Evolutionary conservation across 2,113 vertebrate species (phyloP).

Genomic region (Ploceus nigricollis): DNA sequence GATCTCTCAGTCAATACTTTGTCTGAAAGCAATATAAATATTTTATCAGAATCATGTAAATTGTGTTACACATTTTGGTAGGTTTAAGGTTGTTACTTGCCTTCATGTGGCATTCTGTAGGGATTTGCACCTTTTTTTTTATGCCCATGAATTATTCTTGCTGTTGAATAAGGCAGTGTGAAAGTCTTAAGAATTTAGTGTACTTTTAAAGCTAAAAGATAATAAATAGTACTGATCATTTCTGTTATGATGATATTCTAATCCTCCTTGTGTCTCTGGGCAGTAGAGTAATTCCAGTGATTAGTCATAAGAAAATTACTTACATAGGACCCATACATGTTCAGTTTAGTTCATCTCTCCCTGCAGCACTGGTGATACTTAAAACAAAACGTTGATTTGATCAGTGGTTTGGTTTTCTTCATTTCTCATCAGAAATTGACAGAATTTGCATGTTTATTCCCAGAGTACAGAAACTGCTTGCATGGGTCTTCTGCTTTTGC

Average conservation of each 20-base stretch:
- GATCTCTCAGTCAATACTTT: conserved; percentile 5
- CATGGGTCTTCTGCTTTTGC: not conserved
- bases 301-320: not conserved
- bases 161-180: not conserved
- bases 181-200: not conserved
- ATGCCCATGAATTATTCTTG: not conserved
- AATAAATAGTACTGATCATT: not conserved
- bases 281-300: not conserved
- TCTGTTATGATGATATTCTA: not conserved
- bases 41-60: conserved; percentile 18
- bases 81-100: not conserved
- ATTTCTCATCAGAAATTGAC: not conserved
- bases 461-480: not conserved
- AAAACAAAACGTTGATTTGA: not conserved
- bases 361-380: not conserved
- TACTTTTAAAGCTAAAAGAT: not conserved
- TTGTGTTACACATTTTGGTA: not conserved
- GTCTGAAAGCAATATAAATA: conserved; percentile 31
- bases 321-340: not conserved
- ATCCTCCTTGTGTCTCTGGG: not conserved
- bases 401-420: not conserved
- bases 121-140: not conserved
- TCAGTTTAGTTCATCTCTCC: not conserved
- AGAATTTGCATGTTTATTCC: not conserved
- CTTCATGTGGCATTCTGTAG: not conserved